A percentile compares a stretch with the other conserved stretches of the same genome.
phyloP scores from a whole-genome alignment of 2,888 invertebrate species.

The Phytoseiulus persimilis region DNA sequence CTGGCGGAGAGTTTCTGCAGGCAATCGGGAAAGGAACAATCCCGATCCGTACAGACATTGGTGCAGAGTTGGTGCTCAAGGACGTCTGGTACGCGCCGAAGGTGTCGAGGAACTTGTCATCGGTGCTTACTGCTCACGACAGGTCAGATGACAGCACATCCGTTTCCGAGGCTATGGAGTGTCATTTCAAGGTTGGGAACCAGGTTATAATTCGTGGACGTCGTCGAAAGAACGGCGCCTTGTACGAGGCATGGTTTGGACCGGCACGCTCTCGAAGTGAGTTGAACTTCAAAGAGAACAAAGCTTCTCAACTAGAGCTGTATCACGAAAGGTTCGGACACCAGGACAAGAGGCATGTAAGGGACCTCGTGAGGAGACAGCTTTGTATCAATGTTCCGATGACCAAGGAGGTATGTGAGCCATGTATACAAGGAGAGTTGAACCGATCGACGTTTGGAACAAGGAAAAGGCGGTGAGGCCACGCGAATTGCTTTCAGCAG shows the following conservation, averaged over 20 bases:
- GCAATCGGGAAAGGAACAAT: conserved; percentile 40
- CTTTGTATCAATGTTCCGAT: conserved; percentile 32
- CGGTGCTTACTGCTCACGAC: conserved; percentile 39
- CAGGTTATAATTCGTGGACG: conserved; percentile 30
- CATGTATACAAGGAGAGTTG: conserved; percentile 40
- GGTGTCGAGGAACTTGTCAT: conserved; percentile 38
- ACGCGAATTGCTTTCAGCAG: conserved; percentile 39
- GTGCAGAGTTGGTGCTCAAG: conserved; percentile 33
- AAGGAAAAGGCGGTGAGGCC: background rate
- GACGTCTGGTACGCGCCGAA: conserved; percentile 41
- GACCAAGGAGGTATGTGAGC: conserved; percentile 35
- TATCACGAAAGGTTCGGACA: conserved; percentile 39
- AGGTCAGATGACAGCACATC: conserved; percentile 37
- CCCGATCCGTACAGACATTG: conserved; percentile 24
- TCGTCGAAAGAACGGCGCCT: conserved; percentile 8
- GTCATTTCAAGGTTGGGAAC: conserved; percentile 37
- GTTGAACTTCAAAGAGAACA: background rate
- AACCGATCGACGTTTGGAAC: conserved; percentile 39
- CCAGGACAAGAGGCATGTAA: conserved; percentile 35
- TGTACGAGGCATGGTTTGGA: conserved; percentile 38
- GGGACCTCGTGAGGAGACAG: conserved; percentile 24
- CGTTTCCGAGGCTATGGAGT: conserved; percentile 38
- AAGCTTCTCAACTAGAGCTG: conserved; percentile 14
- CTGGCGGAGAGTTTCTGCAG: conserved; percentile 38
- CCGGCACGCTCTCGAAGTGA: background rate